Conservation (phyloP, 2,888 invertebrate species). For the Eumerus sabulonum region DNA sequence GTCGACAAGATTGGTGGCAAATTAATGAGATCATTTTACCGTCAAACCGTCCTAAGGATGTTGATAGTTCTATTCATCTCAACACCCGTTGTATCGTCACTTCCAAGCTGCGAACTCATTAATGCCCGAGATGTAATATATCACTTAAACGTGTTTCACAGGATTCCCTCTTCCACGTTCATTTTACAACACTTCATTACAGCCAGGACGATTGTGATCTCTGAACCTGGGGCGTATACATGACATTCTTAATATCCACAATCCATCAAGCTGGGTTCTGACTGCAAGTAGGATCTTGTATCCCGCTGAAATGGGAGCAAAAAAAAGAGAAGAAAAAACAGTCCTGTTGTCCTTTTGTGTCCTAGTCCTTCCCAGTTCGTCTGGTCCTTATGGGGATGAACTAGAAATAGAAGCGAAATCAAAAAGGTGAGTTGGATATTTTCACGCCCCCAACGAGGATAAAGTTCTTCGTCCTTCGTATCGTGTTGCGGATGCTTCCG, state of each 20-base stretch:
- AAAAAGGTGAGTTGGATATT: conserved; percentile 28
- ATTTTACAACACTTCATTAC: conserved; percentile 10
- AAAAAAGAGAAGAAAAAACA: too few species aligned
- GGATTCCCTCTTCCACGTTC: conserved; percentile 1
- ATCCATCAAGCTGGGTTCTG: conserved; percentile 4
- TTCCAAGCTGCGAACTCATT: conserved; percentile 7
- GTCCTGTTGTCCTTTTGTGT: too few species aligned
- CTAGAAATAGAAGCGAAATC: conserved; percentile 1
- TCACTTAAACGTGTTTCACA: conserved; percentile 16
- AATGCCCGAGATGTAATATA: conserved; percentile 4
- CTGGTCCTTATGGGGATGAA: too few species aligned
- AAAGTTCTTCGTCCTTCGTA: background rate
- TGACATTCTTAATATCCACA: conserved; percentile 13
- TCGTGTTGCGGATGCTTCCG: too few species aligned
- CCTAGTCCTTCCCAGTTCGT: too few species aligned
- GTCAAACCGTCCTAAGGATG: too few species aligned
- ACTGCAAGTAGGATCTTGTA: too few species aligned
- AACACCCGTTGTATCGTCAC: too few species aligned
- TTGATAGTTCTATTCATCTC: too few species aligned
- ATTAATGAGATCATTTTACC: too few species aligned
- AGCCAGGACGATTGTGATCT: conserved; percentile 1
- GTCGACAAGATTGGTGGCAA: too few species aligned
- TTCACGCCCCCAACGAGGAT: conserved; percentile 6
- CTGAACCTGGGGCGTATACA: background rate
- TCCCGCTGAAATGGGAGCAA: too few species aligned